Evolutionary conservation across 37 sponge, comb jelly and placozoan genomes (phyloP).

Genomic region (Aplysina aerophoba): DNA sequence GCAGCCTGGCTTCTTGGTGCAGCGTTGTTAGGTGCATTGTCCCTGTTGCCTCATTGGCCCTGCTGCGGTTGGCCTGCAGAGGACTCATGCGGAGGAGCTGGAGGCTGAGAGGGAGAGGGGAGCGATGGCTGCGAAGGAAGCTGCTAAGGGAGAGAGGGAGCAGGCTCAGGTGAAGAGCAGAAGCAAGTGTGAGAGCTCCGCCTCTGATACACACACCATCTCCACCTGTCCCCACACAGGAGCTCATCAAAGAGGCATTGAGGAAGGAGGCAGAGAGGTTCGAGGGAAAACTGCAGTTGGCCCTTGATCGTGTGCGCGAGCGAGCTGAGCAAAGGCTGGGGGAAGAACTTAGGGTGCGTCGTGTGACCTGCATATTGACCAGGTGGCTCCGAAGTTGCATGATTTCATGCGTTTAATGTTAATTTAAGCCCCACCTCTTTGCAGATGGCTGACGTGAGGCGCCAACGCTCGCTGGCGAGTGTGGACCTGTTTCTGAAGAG

Average conservation of each 20-base stretch:
- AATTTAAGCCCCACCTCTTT: not conserved
- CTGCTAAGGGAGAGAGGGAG: conserved; percentile 12
- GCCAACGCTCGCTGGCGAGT: conserved; percentile 58
- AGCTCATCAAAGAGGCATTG: conserved; percentile 10
- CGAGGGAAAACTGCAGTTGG: conserved; percentile 37
- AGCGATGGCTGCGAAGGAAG: not conserved
- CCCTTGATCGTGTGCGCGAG: conserved; percentile 68
- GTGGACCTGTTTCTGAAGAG: conserved; percentile 80
- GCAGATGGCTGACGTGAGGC: conserved; percentile 45
- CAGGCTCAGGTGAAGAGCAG: not conserved
- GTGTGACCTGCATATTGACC: not conserved
- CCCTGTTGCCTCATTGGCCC: too few relatives aligned
- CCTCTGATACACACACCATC: too few relatives aligned
- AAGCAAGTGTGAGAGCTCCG: too few relatives aligned
- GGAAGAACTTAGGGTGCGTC: conserved; percentile 64
- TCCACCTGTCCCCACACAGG: conserved; percentile 3
- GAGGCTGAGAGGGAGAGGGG: conserved; percentile 52
- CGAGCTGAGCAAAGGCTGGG: conserved; percentile 60
- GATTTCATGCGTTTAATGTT: conserved; percentile 17
- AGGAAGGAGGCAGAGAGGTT: conserved; percentile 60
- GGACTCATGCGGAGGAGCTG: conserved; percentile 45
- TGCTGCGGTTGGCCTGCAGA: conserved; percentile 18
- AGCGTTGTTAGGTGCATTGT: too few relatives aligned
- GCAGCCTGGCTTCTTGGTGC: too few relatives aligned
- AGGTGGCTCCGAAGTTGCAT: conserved; percentile 32